phyloP scores from a whole-genome alignment of 1,140 invertebrate species.

The Apis florea region DNA sequence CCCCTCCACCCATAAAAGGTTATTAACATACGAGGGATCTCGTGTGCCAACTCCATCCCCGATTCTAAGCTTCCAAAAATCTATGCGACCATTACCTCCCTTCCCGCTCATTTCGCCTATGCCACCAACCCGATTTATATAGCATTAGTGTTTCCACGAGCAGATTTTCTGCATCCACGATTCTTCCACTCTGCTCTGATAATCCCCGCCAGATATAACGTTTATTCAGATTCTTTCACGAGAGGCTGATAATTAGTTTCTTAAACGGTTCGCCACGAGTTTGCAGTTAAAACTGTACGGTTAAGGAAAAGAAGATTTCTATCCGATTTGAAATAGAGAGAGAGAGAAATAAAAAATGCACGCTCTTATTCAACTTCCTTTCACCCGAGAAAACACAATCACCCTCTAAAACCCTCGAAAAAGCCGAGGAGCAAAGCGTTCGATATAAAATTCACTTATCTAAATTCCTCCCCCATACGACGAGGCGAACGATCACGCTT shows the following conservation, averaged over 20 bases:
- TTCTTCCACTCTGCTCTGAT: background rate
- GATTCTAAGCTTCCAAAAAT: slow-evolving; percentile 28
- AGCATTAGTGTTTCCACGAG: background rate
- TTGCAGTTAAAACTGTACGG: no score
- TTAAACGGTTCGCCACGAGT: no score
- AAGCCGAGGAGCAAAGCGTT: background rate
- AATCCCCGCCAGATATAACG: no score
- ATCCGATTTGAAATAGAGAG: no score
- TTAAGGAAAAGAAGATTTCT: no score
- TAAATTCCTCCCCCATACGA: background rate
- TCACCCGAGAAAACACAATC: no score
- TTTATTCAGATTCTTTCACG: no score
- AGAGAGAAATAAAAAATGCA: no score
- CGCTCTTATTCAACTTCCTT: no score
- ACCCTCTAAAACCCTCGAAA: no score
- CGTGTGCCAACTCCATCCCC: slow-evolving; percentile 41
- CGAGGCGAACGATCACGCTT: background rate
- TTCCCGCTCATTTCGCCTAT: slow-evolving; percentile 39
- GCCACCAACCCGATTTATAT: slow-evolving; percentile 40
- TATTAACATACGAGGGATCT: slow-evolving; percentile 44
- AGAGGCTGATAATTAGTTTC: no score
- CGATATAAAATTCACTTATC: background rate
- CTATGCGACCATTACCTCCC: slow-evolving; percentile 49
- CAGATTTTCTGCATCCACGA: background rate
- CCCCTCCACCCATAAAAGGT: slow-evolving; percentile 7